phyloP scores from a whole-genome alignment of 2,797 vertebrate genomes.

The Acanthornis magna region DNA sequence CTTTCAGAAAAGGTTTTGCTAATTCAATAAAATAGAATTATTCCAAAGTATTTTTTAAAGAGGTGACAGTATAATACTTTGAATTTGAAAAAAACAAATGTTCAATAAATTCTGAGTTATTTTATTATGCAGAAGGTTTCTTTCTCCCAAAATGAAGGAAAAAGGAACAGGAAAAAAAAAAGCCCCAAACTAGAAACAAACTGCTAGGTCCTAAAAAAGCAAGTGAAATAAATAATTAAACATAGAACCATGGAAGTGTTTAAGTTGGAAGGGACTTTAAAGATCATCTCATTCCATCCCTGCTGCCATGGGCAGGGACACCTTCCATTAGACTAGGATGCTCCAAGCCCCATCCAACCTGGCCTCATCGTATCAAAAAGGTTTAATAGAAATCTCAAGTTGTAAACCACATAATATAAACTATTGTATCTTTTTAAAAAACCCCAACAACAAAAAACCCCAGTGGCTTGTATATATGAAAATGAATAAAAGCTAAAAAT shows the following conservation, averaged over 20 bases:
- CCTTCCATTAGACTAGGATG: neutral
- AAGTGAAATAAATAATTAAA: neutral
- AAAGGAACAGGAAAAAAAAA: neutral
- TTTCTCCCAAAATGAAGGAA: neutral
- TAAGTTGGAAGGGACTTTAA: neutral
- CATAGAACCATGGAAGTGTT: neutral
- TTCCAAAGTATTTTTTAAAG: neutral
- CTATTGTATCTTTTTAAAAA: neutral
- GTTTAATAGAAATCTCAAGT: neutral
- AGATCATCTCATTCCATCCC: neutral
- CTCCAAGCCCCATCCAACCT: neutral
- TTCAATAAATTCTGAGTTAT: neutral
- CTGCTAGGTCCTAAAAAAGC: neutral
- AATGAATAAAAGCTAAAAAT: neutral
- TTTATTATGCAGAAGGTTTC: neutral
- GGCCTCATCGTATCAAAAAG: neutral
- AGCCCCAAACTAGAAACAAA: neutral
- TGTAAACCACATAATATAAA: neutral
- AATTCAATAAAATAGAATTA: neutral
- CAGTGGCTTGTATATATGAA: neutral
- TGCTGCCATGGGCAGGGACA: neutral
- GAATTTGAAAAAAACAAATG: neutral
- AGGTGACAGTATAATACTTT: neutral
- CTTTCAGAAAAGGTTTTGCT: neutral
- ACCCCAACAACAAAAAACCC: neutral